phyloP scores from a whole-genome alignment of 2,797 vertebrate genomes.

The Trachops cirrhosus region DNA sequence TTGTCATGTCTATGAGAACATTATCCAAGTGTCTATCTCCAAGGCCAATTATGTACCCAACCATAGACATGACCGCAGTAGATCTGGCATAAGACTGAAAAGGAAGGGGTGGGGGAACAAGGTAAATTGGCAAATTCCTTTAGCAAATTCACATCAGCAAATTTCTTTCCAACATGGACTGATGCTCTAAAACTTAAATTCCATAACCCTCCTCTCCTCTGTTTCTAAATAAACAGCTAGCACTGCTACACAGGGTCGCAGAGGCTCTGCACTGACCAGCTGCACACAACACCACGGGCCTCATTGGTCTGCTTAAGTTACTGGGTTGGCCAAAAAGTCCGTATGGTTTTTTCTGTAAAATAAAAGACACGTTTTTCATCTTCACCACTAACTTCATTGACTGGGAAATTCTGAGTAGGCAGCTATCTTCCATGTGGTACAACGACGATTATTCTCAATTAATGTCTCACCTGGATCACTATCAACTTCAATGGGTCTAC shows the following conservation, averaged over 20 bases:
- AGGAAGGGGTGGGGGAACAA: slow-evolving; percentile 46
- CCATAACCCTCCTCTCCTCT: background rate
- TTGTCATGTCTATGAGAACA: slow-evolving; percentile 99
- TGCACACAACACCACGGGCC: background rate
- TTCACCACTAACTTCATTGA: background rate
- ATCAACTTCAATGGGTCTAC: background rate
- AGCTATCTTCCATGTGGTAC: background rate
- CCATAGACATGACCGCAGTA: slow-evolving; percentile 99
- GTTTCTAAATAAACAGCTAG: background rate
- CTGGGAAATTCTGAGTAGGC: background rate
- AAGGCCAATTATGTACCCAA: slow-evolving; percentile 98
- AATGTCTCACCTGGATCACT: background rate
- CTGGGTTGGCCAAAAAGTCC: background rate
- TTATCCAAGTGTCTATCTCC: slow-evolving; percentile 99
- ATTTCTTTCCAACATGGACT: slow-evolving; percentile 53
- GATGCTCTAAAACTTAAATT: background rate
- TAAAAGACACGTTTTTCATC: background rate
- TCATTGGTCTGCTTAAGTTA: background rate
- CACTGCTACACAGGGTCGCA: background rate
- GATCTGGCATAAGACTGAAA: slow-evolving; percentile 95
- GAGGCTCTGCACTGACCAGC: background rate
- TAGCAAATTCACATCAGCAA: slow-evolving; percentile 33
- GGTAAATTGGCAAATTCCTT: background rate
- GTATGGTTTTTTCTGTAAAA: background rate
- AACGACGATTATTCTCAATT: background rate